Evolutionary conservation across 2,113 vertebrate species (phyloP), one percentile per base, ranked within the genome.

Genomic region (Prolemur simus): DNA sequence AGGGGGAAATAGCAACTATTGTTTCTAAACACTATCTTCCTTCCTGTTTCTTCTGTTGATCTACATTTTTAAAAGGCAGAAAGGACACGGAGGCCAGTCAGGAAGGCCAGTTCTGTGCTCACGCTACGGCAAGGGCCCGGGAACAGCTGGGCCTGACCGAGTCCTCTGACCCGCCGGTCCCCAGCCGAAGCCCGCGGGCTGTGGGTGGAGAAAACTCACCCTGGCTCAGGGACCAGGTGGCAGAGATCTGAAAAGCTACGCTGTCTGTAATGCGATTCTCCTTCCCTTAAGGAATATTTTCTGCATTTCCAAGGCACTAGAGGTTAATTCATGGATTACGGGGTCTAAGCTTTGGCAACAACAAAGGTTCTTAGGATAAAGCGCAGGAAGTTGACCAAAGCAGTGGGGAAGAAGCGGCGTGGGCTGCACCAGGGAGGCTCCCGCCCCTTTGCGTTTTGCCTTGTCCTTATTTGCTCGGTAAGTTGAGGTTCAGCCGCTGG

Each of bases 241-340:
- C 20, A 52, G n/a, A 56, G 34, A 17, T 6, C 20, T 37, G 49
- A 73, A 82, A 52, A 89, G 13, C 34, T 12, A 12, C 8, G 1
- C 23, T 4, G 45, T 80, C 64, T 27, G 2, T 32, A 8, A 0
- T 0, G 2, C 14, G 66, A 17, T 0, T 29, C 21, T 64, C 23
- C 85, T 29, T 54, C 56, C 58, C 39, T 63, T n/a, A 27, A 37
- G 71, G 69, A 69, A 49, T 15, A 32, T 54, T 63, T 0, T 13
- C 82, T 45, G 52, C 34, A 0, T 0, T 21, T 27, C 23, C 77
- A 58, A 88, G 49, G 14, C 69, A 34, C 42, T 7, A 32, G 27
- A 76, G 39, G 20, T 14, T 8, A 49, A 54, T 3, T 32, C 0
- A 29, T 5, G 29, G 27, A n/a, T 0, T 17, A 13, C 2, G 2